Evolutionary conservation across 1,140 invertebrate species (phyloP).

Genomic region (Archegozetes longisetosus): DNA sequence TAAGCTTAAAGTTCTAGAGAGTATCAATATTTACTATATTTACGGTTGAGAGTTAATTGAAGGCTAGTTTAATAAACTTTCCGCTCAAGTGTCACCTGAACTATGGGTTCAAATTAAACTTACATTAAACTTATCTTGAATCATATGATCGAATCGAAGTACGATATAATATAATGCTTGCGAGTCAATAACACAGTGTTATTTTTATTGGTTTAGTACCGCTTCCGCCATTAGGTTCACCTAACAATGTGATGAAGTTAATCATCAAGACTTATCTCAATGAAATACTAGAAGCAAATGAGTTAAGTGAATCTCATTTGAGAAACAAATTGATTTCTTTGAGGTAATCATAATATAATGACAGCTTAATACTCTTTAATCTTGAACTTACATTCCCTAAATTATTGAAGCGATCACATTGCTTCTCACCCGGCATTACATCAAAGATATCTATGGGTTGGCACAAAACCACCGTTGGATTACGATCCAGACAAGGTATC

Average conservation of each 20-base stretch:
- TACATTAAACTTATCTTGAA: no score
- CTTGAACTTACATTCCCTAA: neutral
- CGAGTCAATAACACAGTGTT: no score
- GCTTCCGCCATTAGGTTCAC: slow-evolving; percentile 1
- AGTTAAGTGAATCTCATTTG: neutral
- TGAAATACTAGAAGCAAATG: slow-evolving; percentile 2
- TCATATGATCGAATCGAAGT: no score
- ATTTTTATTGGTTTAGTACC: no score
- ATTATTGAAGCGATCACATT: slow-evolving; percentile 18
- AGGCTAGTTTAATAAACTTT: no score
- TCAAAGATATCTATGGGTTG: slow-evolving; percentile 22
- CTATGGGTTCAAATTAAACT: no score
- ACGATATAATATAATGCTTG: no score
- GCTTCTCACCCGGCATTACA: slow-evolving; percentile 20
- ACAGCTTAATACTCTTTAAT: no score
- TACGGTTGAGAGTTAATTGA: no score
- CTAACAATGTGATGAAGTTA: slow-evolving; percentile 15
- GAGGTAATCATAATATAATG: slow-evolving; percentile 7
- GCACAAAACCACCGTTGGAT: slow-evolving; percentile 15
- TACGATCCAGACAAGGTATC: slow-evolving; percentile 17
- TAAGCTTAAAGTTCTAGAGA: no score
- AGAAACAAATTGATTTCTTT: neutral
- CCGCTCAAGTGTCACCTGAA: no score
- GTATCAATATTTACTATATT: no score
- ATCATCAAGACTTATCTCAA: slow-evolving; percentile 15